phyloP scores from a whole-genome alignment of 1,140 invertebrate species.

The Vanessa tameamea region DNA sequence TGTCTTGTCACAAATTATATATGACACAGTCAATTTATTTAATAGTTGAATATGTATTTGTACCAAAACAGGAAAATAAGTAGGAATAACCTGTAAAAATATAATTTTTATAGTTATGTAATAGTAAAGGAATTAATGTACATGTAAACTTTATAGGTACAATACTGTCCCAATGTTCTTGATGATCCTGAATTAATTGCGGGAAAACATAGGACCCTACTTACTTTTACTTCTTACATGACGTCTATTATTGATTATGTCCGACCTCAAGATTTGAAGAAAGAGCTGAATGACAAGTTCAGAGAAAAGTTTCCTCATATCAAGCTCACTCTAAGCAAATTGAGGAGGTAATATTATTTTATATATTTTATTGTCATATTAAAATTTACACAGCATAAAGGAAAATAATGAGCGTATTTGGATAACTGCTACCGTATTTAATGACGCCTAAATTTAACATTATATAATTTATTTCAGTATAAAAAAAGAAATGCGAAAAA shows the following conservation, averaged over 20 bases:
- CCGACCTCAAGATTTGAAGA: slow-evolving; percentile 97
- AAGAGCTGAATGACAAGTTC: slow-evolving; percentile 99
- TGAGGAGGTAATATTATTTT: slow-evolving; percentile 87
- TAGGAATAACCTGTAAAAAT: background rate
- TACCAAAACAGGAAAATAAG: too few species aligned
- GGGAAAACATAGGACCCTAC: slow-evolving; percentile 95
- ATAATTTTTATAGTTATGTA: background rate
- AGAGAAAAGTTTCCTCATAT: slow-evolving; percentile 96
- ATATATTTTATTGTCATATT: too few species aligned
- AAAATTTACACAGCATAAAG: background rate
- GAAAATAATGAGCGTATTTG: too few species aligned
- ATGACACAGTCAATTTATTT: too few species aligned
- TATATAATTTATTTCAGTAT: slow-evolving; percentile 83
- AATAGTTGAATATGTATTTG: too few species aligned
- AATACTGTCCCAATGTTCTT: slow-evolving; percentile 93
- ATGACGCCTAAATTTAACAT: too few species aligned
- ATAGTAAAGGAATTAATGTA: too few species aligned
- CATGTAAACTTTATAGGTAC: slow-evolving; percentile 55
- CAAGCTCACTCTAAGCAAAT: slow-evolving; percentile 97
- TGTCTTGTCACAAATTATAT: too few species aligned
- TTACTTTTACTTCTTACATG: slow-evolving; percentile 98
- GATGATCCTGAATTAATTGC: slow-evolving; percentile 98
- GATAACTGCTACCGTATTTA: too few species aligned
- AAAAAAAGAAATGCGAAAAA: slow-evolving; percentile 97
- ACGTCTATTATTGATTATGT: slow-evolving; percentile 98